These are phyloP conservation scores for Desoria tigrina DNA, from an alignment of 2,888 invertebrate species.

Conservation along the genomic window DNA sequence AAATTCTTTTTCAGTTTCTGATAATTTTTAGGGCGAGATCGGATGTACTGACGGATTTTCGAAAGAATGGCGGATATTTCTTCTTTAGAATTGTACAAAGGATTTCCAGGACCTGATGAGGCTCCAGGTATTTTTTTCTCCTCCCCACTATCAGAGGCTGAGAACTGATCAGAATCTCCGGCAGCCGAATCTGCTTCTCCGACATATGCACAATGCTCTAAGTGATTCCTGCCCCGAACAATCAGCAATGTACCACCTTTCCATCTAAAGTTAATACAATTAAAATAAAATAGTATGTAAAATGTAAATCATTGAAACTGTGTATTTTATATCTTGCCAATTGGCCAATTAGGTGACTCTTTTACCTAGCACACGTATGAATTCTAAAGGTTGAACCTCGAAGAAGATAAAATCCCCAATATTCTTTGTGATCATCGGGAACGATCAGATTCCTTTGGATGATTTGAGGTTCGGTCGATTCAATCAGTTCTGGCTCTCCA, in stretches of 20 bases:
- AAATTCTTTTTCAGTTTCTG: slow-evolving; percentile 42
- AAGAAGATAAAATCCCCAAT: slow-evolving; percentile 78
- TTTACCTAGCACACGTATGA: slow-evolving; percentile 72
- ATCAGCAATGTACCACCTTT: slow-evolving; percentile 76
- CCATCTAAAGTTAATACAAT: slow-evolving; percentile 61
- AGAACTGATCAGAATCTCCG: slow-evolving; percentile 70
- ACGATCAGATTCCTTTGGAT: slow-evolving; percentile 70
- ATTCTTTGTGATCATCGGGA: slow-evolving; percentile 74
- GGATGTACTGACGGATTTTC: slow-evolving; percentile 47
- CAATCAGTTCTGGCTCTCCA: slow-evolving; percentile 64
- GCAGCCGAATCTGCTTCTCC: slow-evolving; percentile 73
- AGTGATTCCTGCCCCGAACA: slow-evolving; percentile 73
- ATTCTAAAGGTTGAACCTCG: slow-evolving; percentile 73
- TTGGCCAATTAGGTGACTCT: no score
- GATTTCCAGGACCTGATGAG: neutral
- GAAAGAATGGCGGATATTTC: slow-evolving; percentile 45
- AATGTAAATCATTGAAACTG: no score
- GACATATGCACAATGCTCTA: slow-evolving; percentile 77
- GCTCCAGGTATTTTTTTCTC: neutral
- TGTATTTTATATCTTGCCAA: no score
- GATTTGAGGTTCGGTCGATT: slow-evolving; percentile 64
- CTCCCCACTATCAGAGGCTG: slow-evolving; percentile 46
- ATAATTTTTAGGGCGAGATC: slow-evolving; percentile 43
- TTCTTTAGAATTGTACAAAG: slow-evolving; percentile 32
- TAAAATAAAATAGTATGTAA: no score